A percentile compares a stretch with the other conserved stretches of the same genome.
Evolutionary conservation across 1,140 invertebrate genomes (phyloP).

Genomic region (Atopsyche davidsoni): DNA sequence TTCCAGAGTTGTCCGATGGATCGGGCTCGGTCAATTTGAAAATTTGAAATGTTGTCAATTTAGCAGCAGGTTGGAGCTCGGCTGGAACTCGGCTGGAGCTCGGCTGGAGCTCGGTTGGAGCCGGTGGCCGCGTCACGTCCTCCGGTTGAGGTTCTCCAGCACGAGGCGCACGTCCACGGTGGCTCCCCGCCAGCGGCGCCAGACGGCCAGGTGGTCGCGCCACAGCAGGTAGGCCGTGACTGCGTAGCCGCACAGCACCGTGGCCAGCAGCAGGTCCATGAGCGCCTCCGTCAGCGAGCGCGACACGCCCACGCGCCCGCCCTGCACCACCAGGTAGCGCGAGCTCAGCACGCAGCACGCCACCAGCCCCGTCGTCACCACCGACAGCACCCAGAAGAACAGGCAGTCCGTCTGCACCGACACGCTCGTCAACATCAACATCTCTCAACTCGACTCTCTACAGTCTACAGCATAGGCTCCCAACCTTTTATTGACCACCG

Average conservation of each 20-base stretch:
- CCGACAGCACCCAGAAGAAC: slow-evolving; percentile 56
- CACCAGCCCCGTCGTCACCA: slow-evolving; percentile 54
- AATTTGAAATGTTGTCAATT: too few species aligned
- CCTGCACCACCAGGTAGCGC: slow-evolving; percentile 59
- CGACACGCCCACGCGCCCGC: slow-evolving; percentile 46
- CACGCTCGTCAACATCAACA: too few species aligned
- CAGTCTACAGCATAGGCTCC: too few species aligned
- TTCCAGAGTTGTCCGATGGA: too few species aligned
- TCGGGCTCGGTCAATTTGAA: too few species aligned
- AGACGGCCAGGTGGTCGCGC: slow-evolving; percentile 46
- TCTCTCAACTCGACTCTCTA: too few species aligned
- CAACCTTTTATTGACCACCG: too few species aligned
- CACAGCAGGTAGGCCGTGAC: slow-evolving; percentile 45
- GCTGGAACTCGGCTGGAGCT: not conserved
- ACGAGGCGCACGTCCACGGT: slow-evolving; percentile 43
- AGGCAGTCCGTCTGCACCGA: slow-evolving; percentile 51
- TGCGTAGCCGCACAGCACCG: slow-evolving; percentile 43
- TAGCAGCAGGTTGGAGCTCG: too few species aligned
- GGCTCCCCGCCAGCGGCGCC: slow-evolving; percentile 43
- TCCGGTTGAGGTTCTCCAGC: slow-evolving; percentile 26
- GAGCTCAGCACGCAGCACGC: slow-evolving; percentile 56
- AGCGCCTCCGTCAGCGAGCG: slow-evolving; percentile 43
- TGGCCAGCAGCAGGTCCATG: slow-evolving; percentile 45
- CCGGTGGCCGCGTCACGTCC: too few species aligned
- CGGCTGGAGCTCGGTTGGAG: not conserved